Conservation (phyloP, 2,113 vertebrate genomes). For the Neolamprologus hecqui region DNA sequence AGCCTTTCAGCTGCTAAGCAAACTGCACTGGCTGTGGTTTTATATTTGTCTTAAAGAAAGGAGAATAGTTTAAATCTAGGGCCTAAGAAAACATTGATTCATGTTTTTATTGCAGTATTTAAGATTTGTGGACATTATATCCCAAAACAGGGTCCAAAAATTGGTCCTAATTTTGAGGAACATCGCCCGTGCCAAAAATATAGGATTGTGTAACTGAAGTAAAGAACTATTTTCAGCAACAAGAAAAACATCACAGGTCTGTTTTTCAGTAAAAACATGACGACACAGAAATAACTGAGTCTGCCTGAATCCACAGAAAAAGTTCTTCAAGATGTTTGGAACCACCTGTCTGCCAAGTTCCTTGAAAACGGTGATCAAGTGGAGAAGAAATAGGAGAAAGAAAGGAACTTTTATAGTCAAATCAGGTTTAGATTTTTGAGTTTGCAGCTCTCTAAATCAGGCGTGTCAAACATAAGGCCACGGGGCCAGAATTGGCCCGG, state of each 20-base stretch:
- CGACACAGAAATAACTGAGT: not conserved
- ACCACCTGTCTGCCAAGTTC: not conserved
- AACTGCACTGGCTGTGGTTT: not conserved
- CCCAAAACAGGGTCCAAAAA: not conserved
- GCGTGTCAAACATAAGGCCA: not conserved
- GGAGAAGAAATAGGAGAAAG: not conserved
- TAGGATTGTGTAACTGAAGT: not conserved
- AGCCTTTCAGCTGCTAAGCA: not conserved
- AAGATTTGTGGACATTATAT: not conserved
- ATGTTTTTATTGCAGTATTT: not conserved
- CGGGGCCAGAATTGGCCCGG: rapidly evolving
- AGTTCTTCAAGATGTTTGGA: not conserved
- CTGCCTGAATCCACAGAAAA: not conserved
- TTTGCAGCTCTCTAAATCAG: not conserved
- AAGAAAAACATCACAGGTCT: not conserved
- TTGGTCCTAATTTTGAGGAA: not conserved
- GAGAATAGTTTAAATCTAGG: not conserved
- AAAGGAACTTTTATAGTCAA: not conserved
- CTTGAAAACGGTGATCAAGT: not conserved
- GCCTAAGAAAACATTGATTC: not conserved
- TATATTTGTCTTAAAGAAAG: not conserved
- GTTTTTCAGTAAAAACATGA: not conserved
- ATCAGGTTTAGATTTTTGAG: not conserved
- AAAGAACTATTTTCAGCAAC: not conserved
- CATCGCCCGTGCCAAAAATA: not conserved